Evolutionary conservation across 2,888 invertebrate genomes (phyloP), one percentile per base, ranked within the genome.

Genomic region (Ectropis crepuscularia): DNA sequence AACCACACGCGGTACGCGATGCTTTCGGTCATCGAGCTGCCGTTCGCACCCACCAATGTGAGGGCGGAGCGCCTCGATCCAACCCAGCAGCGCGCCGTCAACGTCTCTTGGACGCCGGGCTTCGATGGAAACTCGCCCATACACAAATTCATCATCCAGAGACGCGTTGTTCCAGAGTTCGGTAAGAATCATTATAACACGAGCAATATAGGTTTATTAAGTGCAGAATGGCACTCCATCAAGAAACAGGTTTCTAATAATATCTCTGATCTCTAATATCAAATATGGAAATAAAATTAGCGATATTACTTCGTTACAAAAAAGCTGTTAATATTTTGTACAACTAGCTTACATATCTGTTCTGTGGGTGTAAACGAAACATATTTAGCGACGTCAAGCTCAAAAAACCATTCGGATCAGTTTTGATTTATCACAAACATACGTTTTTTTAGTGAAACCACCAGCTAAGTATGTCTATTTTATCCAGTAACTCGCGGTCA

Each of bases 71-170:
- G 96, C 70, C 81, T 96, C 0, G 95, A 96, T 55, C 92, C 94
- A 6, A 93, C 95, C 10, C 93, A 94, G 2, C 95, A 95, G 65
- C 95, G 95, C 81, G 96, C 97, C 38, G 97, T 99, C 69, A 97
- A 98, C 80, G 95, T 99, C 5, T 96, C 96, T 16, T 99, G 99
- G 99, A 96, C 96, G 9, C 97, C 98, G 0, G 98, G 98, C 38
- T 99, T 99, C 87, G 98, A 99, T 90, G 99, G 99, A 60, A 99
- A 99, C 87, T 98, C 98, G 79, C 98, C 98, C 8, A 96, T 99
- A 63, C 95, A 96, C 76, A 97, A 98, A 82, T 99, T 97, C 85
- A 97, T 98, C 70, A 95, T 99, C 59, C 98, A 99, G 85, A 96
- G 96, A 85, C 94, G 98, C 68, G 96, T 98, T 77, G 97, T 98